Evolutionary conservation across 2,888 invertebrate genomes (phyloP).

Genomic region (Meganola albula): DNA sequence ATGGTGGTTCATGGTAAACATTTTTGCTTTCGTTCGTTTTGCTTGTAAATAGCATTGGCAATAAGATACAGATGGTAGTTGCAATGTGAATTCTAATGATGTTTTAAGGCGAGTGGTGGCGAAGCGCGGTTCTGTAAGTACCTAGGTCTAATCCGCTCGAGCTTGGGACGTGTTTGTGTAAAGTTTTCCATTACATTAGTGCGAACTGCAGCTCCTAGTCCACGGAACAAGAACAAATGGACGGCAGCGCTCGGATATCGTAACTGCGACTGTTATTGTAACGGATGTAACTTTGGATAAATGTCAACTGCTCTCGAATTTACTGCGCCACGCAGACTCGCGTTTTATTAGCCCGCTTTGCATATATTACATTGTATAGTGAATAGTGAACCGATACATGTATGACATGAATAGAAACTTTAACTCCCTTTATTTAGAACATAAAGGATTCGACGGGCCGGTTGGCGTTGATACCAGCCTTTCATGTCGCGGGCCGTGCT

Average conservation of each 20-base stretch:
- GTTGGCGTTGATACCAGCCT: no score
- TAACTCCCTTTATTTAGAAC: no score
- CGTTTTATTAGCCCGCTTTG: slow-evolving; percentile 70
- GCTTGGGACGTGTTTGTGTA: slow-evolving; percentile 55
- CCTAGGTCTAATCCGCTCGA: slow-evolving; percentile 51
- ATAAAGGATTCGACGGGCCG: no score
- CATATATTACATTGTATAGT: slow-evolving; percentile 66
- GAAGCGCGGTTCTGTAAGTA: slow-evolving; percentile 29
- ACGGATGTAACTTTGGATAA: slow-evolving; percentile 75
- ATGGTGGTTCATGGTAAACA: slow-evolving; percentile 11
- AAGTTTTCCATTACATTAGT: slow-evolving; percentile 68
- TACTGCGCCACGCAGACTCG: slow-evolving; percentile 56
- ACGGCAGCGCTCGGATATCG: slow-evolving; percentile 62
- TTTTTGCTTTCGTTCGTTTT: neutral
- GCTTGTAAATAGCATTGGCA: slow-evolving; percentile 36
- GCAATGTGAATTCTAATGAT: slow-evolving; percentile 60
- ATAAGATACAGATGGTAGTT: slow-evolving; percentile 30
- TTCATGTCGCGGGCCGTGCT: no score
- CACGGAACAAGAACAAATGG: slow-evolving; percentile 68
- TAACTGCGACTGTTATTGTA: slow-evolving; percentile 70
- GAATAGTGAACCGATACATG: slow-evolving; percentile 47
- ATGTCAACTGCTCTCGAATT: slow-evolving; percentile 71
- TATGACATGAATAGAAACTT: no score
- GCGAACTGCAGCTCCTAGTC: slow-evolving; percentile 36
- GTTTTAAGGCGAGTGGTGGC: slow-evolving; percentile 36